phyloP scores from a whole-genome alignment of 2,113 vertebrate species.

The Euleptes europaea region DNA sequence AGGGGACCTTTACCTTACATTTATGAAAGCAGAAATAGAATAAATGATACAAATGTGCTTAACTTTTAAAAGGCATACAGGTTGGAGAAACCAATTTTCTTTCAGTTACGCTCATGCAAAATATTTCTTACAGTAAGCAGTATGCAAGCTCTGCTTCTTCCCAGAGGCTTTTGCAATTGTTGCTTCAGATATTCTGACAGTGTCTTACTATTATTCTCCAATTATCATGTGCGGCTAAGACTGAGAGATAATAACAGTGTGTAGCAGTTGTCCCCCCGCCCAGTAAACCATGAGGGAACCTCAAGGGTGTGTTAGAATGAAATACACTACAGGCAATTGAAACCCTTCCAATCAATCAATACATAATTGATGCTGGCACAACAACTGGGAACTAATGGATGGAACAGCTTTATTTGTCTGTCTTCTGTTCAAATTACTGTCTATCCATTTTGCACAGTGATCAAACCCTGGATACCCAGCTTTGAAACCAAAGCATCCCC shows the following conservation, averaged over 20 bases:
- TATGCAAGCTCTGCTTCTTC: neutral
- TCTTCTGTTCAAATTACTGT: constrained; percentile 19
- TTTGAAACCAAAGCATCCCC: constrained; percentile 18
- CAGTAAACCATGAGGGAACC: neutral
- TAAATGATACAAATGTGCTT: neutral
- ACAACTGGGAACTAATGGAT: constrained; percentile 31
- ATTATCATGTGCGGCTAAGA: constrained; percentile 27
- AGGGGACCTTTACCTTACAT: too few species aligned
- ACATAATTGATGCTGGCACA: constrained; percentile 13
- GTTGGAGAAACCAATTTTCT: neutral
- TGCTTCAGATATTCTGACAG: neutral
- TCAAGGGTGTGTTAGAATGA: neutral
- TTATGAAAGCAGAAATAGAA: neutral
- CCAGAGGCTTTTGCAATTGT: neutral
- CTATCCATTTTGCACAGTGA: constrained; percentile 21
- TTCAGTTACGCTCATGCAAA: neutral
- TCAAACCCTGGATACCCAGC: constrained; percentile 20
- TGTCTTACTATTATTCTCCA: neutral
- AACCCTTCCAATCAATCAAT: constrained; percentile 41
- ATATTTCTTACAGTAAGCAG: neutral
- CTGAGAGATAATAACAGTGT: constrained; percentile 13
- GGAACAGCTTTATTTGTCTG: constrained; percentile 20
- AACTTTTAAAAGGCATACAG: neutral
- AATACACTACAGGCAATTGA: constrained; percentile 27
- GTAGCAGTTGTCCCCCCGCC: neutral